A percentile compares a stretch with the other conserved stretches of the same genome.
Conservation (phyloP, 2,888 invertebrate genomes). For the Scaptomyza parva region DNA sequence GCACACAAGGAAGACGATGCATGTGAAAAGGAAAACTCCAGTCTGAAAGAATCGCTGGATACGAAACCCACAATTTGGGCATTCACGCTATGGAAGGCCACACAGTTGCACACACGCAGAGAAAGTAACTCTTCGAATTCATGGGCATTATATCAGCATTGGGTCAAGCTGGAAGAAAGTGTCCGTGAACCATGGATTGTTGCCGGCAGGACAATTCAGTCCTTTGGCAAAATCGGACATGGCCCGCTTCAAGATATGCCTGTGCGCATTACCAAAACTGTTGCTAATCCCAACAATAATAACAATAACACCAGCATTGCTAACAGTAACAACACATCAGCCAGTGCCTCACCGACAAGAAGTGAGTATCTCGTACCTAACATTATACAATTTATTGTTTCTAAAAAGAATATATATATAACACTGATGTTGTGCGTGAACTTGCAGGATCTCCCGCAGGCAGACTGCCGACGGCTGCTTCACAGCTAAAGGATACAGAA, state of each 20-base stretch:
- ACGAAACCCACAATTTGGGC: slow-evolving; percentile 94
- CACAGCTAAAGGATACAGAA: slow-evolving; percentile 73
- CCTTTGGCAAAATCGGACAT: slow-evolving; percentile 87
- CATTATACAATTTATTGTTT: not conserved
- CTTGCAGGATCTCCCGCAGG: slow-evolving; percentile 57
- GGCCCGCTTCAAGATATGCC: slow-evolving; percentile 85
- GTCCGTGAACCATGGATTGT: slow-evolving; percentile 92
- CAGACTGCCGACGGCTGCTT: slow-evolving; percentile 62
- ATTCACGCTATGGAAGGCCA: slow-evolving; percentile 92
- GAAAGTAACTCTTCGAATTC: slow-evolving; percentile 87
- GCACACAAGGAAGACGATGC: slow-evolving; percentile 87
- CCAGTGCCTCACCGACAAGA: slow-evolving; percentile 68
- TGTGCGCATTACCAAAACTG: slow-evolving; percentile 85
- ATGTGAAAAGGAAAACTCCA: slow-evolving; percentile 85
- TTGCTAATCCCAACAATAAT: slow-evolving; percentile 81
- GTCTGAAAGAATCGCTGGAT: slow-evolving; percentile 87
- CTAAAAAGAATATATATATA: not conserved
- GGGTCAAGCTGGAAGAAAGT: slow-evolving; percentile 92
- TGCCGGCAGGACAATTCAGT: slow-evolving; percentile 91
- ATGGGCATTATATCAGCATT: slow-evolving; percentile 93
- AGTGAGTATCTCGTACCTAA: slow-evolving; percentile 67
- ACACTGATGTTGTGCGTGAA: not conserved
- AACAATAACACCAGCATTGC: slow-evolving; percentile 50
- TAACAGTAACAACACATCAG: slow-evolving; percentile 56
- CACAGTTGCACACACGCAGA: slow-evolving; percentile 85